Evolutionary conservation across 1,140 invertebrate genomes (phyloP), one percentile per base, ranked within the genome.

Genomic region (Panonychus citri): DNA sequence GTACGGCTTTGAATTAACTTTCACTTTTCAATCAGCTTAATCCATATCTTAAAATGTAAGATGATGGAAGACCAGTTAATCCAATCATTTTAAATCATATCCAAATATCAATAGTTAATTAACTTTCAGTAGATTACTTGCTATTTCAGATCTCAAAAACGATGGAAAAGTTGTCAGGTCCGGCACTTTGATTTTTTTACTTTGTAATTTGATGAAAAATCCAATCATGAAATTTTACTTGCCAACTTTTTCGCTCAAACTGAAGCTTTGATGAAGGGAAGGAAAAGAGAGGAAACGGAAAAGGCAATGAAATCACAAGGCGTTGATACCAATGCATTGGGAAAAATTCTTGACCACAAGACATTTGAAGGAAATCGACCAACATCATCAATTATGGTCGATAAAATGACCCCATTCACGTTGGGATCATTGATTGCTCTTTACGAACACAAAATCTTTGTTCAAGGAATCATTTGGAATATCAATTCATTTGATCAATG

Each of bases 401-500:
- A 83, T 65, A 82, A 85, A 70, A 64, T 99, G 17, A 88, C 84
- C 12, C 94, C 95, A 10, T 95, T 95, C 72, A 89, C 77, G 7
- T 75, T 99, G 19, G 95, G 95, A 58, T 80, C 81, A 48, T 73
- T 99, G n/a, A 95, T 98, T 69, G 91, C 85, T 89, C 78, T 89
- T 68, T 98, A 99, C 69, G 94, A 98, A 70, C 89, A 95, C 68
- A 99, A 99, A 72, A 98, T 99, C 63, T 98, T 98, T 73, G 80
- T 82, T 2, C 94, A 99, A 73, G 94, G 94, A 56, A 78, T 93
- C 17, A 89, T 99, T 64, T 99, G 95, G 95, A 85, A 95, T 69
- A 95, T 99, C 64, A 99, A 99, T 70, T 97, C 93, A 0, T 99
- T 83, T 71, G 95, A 99, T 74, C 95, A 99, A 70, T 99, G 93